Base-by-base conservation (phyloP, 2,113 vertebrate genomes). In the Ranitomeya imitator region DNA sequence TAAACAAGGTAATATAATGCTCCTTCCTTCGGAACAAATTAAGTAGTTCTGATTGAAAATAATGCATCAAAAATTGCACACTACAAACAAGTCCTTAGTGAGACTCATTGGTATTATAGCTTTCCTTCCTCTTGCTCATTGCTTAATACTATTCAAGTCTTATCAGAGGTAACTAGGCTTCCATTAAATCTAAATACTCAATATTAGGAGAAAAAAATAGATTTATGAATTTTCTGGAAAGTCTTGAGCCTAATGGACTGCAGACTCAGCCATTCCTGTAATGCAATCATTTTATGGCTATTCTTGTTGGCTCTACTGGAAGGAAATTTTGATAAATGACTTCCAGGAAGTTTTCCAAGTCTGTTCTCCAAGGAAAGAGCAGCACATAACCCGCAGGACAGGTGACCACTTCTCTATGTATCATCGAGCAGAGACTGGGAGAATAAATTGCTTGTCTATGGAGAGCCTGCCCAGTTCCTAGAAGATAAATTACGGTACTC, bases 401-500 rank as follows among this genome's bases (percentile, higher is more conserved):
- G 74, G 31, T 79, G 61, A 65, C 60, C 85, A 86, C 57, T 60
- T 76, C 10, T 63, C 37, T 65, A 55, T 86, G 55, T 65, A 79
- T 79, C 67, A 73, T 57, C n/a, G 79, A 54, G 60, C 59, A 65
- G 7, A 86, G 31, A 52, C 61, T 63, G 5, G 31, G 45, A 86
- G 55, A 78, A 86, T 79, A 86, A 77, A 61, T 86, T 78, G 71
- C 85, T 63, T 86, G 83, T 85, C 83, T 85, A 52, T 31, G 12
- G 15, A 59, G 14, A 74, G 54, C 65, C 74, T 79, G 85, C 31
- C 74, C n/a, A 52, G 74, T 79, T 79, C 19, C 65, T 55, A 14
- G 51, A 85, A 85, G 65, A 86, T 79, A 78, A 86, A 79, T 65
- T 21, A n/a, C n/a, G n/a, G n/a, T n/a, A 15, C 45, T 86, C 16